phyloP scores from a whole-genome alignment of 2,888 invertebrate species.

The Odontothrips loti region DNA sequence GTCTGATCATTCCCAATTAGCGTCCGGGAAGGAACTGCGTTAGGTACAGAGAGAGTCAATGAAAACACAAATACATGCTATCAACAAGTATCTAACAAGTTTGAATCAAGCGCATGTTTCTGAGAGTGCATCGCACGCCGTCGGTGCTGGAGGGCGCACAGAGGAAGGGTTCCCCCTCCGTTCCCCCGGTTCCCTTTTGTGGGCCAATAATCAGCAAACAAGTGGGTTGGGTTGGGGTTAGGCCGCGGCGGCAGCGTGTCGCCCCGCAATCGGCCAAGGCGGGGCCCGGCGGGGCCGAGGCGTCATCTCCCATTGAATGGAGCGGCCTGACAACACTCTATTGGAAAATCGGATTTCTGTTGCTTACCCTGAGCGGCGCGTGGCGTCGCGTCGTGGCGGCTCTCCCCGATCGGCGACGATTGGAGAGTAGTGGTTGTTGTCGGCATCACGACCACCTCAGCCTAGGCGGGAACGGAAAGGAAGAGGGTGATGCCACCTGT shows the following conservation, averaged over 20 bases:
- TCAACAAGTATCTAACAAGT: no score
- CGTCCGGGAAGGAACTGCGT: no score
- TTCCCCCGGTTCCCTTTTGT: background rate
- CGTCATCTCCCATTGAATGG: background rate
- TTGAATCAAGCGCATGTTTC: no score
- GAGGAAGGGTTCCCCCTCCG: no score
- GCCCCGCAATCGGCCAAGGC: background rate
- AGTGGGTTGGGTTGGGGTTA: background rate
- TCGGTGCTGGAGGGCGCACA: no score
- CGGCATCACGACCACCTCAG: background rate
- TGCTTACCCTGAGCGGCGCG: background rate
- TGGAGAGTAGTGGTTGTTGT: background rate
- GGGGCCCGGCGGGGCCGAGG: background rate
- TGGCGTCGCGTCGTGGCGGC: background rate
- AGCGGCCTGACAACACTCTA: background rate
- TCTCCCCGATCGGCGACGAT: background rate
- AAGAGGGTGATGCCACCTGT: background rate
- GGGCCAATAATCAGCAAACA: background rate
- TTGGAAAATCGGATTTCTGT: slow-evolving; percentile 9
- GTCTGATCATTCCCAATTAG: no score
- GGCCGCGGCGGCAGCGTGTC: background rate
- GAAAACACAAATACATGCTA: no score
- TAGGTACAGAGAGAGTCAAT: no score
- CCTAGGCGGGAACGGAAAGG: background rate
- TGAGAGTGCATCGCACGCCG: no score